Base-by-base conservation (phyloP, 1,140 invertebrate genomes). In the Nasonia giraulti region DNA sequence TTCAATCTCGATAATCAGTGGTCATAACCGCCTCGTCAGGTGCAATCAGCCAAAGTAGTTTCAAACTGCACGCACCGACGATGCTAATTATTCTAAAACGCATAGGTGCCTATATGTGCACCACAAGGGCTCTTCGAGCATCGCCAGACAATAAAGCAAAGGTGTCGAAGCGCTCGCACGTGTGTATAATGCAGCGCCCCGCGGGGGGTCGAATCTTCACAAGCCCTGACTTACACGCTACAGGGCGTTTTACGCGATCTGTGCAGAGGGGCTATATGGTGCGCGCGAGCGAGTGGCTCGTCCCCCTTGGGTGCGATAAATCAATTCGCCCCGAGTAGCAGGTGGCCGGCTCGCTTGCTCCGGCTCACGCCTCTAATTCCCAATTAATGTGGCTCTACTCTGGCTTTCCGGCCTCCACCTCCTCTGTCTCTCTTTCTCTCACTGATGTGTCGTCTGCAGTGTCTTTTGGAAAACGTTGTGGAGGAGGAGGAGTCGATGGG, bases 291-390 rank as follows among this genome's bases (percentile, higher is more conserved):
- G 8, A 20, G 80, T 47, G n/a, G 6, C 14, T 44, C 1, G 27
- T 82, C 82, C 87, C 92, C 92, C 91, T 84, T 76, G 91, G 91
- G 92, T 90, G 83, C 90, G 87, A 92, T 92, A 92, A 92, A 92
- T 92, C 92, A 92, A 92, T 91, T 90, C 89, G 87, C 89, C 89
- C 86, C 80, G n/a, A 88, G 92, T 91, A 93, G 92, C 92, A 93
- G 92, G 92, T 93, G 92, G 92, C 89, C 90, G 85, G 84, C 89
- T 90, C 89, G 87, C 89, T 88, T 88, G 89, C 89, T 87, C 86
- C 89, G 88, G 86, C 89, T 91, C 90, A 87, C 87, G 89, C 89
- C 91, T 91, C 90, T 93, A 93, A 93, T 93, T 91, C 91, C 90
- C 91, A 92, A 92, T 92, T 92, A 92, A 92, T 91, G 90, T 88